Percentiles rank a stretch among this genome's conserved stretches.
Evolutionary conservation across 2,797 vertebrate genomes (phyloP).

Genomic region (Toxotes lorentzi): DNA sequence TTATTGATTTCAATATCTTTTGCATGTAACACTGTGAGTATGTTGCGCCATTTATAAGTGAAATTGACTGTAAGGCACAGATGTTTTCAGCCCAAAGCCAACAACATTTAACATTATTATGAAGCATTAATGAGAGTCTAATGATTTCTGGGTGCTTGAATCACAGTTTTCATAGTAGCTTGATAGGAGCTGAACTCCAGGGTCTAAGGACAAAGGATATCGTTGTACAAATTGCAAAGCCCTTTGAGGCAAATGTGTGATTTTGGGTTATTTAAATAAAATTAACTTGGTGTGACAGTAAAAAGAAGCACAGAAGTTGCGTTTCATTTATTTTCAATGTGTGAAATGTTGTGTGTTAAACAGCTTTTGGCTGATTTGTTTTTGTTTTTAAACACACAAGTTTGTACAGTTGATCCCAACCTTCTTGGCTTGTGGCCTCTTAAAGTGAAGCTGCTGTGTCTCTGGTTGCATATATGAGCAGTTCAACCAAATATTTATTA

Average conservation of each 20-base stretch:
- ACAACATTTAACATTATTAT: conserved; percentile 5
- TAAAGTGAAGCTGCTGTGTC: conserved; percentile 12
- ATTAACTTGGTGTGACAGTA: background rate
- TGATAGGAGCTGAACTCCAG: background rate
- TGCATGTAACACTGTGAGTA: conserved; percentile 6
- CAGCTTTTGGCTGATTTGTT: conserved; percentile 3
- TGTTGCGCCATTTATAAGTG: background rate
- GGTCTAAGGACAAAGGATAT: background rate
- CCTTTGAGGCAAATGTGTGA: background rate
- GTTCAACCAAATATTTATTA: background rate
- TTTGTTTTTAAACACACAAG: background rate
- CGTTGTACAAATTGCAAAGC: background rate
- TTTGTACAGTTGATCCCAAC: background rate
- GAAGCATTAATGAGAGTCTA: background rate
- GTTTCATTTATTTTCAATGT: conserved; percentile 16
- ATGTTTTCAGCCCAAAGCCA: background rate
- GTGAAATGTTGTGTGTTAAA: background rate
- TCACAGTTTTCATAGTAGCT: background rate
- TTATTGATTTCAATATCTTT: conserved; percentile 40
- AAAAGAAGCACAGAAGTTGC: background rate
- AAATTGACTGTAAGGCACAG: background rate
- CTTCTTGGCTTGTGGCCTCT: background rate
- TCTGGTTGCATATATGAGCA: conserved; percentile 11
- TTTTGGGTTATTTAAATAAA: conserved; percentile 1
- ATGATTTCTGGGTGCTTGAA: conserved; percentile 10